Base-by-base conservation (phyloP, 2,888 invertebrate genomes). In the Mythimna vitellina region DNA sequence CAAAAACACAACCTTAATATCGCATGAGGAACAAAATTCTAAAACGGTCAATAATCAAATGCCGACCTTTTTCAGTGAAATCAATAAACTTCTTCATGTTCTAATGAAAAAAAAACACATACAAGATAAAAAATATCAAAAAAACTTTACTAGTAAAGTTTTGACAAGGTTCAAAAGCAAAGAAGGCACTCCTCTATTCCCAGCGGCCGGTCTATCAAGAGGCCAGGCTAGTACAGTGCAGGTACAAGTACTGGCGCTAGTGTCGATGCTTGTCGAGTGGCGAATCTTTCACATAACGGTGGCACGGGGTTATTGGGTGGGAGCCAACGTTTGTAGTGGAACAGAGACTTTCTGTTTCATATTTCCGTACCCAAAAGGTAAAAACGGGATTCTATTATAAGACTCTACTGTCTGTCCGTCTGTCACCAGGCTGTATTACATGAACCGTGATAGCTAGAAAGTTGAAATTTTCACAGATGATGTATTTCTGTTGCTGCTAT, bases 261-360 rank as follows among this genome's bases (percentile, higher is more conserved):
- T 74, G 74, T 58, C 69, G 62, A 65, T 77, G 76, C 60, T 2
- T 78, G 72, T 84, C 81, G 73, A 88, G 85, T 84, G 81, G 82
- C 73, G 82, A 75, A 78, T 81, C 81, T 82, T 76, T 78, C 76
- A 81, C 78, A 74, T 84, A 85, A 83, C 84, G 78, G 82, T 83
- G 85, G 83, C 81, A 84, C 70, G 66, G 75, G 86, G 84, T 80
- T 84, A 84, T 74, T 57, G 60, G 71, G 61, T 58, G 71, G 25
- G 46, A 42, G 70, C 84, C 76, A 86, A 78, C 20, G 14, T 20
- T 57, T 73, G 46, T 32, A 6, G 14, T 8, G 17, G 42, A 49
- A 54, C 17, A 8, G 58, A 64, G 78, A 78, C 53, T 32, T 10
- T 29, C 20, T 57, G 32, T 20, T n/a, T 10, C 8, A 9, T 32